phyloP scores from a whole-genome alignment of 2,113 vertebrate genomes.

The Apteryx mantelli region DNA sequence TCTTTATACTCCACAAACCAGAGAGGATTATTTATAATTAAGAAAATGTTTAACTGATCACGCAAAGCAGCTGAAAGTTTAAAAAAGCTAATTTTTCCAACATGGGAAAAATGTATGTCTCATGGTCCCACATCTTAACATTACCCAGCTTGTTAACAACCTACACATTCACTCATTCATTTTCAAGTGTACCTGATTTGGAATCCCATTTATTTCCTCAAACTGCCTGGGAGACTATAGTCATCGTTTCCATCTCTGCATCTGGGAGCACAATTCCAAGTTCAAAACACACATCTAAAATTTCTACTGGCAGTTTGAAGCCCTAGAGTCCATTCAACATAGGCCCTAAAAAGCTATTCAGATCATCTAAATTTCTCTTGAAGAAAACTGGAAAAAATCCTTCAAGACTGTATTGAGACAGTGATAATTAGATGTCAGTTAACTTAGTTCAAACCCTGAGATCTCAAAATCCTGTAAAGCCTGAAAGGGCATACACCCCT shows the following conservation, averaged over 20 bases:
- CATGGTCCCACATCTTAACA: not conserved
- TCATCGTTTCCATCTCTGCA: not conserved
- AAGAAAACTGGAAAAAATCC: not conserved
- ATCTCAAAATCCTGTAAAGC: not conserved
- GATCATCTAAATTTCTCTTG: not conserved
- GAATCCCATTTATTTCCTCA: not conserved
- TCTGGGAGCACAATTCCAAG: not conserved
- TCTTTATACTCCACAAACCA: not conserved
- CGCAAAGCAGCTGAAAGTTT: not conserved
- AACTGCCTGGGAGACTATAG: not conserved
- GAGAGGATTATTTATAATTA: not conserved
- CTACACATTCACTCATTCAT: not conserved
- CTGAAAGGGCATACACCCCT: not conserved
- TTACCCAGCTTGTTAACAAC: fast-evolving
- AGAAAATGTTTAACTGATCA: not conserved
- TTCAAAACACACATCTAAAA: not conserved
- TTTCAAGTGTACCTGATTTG: not conserved
- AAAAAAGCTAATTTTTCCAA: too few relatives aligned
- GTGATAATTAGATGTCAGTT: not conserved
- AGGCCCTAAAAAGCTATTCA: not conserved
- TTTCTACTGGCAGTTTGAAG: not conserved
- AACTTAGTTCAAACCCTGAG: not conserved
- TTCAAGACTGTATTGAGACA: not conserved
- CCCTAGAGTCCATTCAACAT: not conserved
- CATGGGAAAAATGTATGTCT: too few relatives aligned